Base-by-base conservation (phyloP, 2,113 vertebrate species). In the Etheostoma cragini region DNA sequence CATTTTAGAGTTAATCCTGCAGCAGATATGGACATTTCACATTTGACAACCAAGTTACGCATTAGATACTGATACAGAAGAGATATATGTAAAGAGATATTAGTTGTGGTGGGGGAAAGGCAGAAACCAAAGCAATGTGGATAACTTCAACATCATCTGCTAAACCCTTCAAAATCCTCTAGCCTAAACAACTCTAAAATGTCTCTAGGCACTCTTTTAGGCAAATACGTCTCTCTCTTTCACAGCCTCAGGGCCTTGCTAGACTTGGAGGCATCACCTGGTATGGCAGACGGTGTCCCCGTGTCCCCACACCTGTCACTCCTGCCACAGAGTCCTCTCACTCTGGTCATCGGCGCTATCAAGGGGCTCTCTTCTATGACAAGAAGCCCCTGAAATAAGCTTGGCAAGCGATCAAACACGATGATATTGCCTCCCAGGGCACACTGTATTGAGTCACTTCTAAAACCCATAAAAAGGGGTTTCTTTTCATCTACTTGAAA, bases 221-320 rank as follows among this genome's bases (percentile, higher is more conserved):
- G 76, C 67, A 72, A 67, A 76, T 65, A 24, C 78, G 58, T 35
- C 45, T n/a, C 24, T 58, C 58, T 17, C 38, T 62, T 63, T 33
- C 66, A 50, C 65, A 33, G 53, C 73, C 87, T 87, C 49, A 0
- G 76, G 72, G 76, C 46, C 53, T 57, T 77, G 78, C 81, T 78
- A 76, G 77, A 82, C 65, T 33, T 22, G 70, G 52, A 81, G 75
- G 81, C 53, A 76, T 89, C 88, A 89, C 86, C 86, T 85, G 86
- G 56, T 75, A 46, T 72, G 78, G 76, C 88, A 88, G 81, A 88
- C 64, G 62, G 26, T 56, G 78, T 68, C 76, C 62, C 68, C 73
- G 72, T 6, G 19, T 82, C 83, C 77, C 57, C 70, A 1, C 90
- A 89, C 87, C 85, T 86, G 85, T 85, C 88, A 79, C 60, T 76